phyloP scores from a whole-genome alignment of 2,888 invertebrate genomes.

The Drosophila recens region DNA sequence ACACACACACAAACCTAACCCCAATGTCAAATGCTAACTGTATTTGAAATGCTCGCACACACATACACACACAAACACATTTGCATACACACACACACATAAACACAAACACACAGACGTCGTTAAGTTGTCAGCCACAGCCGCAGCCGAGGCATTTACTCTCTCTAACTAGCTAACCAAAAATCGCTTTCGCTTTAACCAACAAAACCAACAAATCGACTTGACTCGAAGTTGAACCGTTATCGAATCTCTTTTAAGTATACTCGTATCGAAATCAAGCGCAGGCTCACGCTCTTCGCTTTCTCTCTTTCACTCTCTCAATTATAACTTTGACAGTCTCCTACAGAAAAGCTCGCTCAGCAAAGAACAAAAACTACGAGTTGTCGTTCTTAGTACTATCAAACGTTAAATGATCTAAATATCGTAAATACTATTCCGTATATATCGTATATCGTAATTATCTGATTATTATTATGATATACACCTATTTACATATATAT shows the following conservation, averaged over 20 bases:
- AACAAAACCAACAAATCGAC: conserved; percentile 18
- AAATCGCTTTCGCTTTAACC: conserved; percentile 66
- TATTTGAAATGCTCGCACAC: conserved; percentile 5
- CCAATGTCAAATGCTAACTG: conserved; percentile 21
- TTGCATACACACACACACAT: neutral
- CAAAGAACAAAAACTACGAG: conserved; percentile 39
- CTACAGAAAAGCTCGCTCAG: conserved; percentile 41
- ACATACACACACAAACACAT: conserved; percentile 26
- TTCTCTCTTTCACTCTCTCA: conserved; percentile 30
- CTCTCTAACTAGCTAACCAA: conserved; percentile 40
- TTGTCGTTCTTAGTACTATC: conserved; percentile 34
- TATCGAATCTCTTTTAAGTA: conserved; percentile 17
- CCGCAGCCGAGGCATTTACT: conserved; percentile 59
- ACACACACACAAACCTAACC: conserved; percentile 20
- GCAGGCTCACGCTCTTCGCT: conserved; percentile 20
- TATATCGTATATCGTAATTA: conserved; percentile 23
- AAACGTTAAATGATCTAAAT: conserved; percentile 31
- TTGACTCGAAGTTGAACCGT: conserved; percentile 5
- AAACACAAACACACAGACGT: conserved; percentile 53
- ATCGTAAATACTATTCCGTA: conserved; percentile 25
- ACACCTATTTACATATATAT: conserved; percentile 21
- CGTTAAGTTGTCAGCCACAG: conserved; percentile 67
- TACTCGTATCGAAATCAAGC: conserved; percentile 8
- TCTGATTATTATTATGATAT: conserved; percentile 20
- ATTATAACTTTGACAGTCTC: conserved; percentile 13